Percentiles rank a stretch among this genome's conserved stretches.
Conservation (phyloP, 2,113 vertebrate species). For the Dipodomys stephensi region DNA sequence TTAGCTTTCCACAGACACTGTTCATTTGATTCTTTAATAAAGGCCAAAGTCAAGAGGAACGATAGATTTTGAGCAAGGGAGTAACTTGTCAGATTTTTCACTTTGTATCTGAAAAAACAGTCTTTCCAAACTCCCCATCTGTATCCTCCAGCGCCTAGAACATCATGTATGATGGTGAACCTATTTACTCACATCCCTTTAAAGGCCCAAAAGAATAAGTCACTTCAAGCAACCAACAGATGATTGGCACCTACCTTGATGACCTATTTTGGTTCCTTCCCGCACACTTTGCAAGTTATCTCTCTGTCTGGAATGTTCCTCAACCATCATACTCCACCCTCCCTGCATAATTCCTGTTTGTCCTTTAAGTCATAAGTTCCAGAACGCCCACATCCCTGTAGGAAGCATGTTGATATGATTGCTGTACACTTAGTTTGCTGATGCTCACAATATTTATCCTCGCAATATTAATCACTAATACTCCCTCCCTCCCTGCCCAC, state of each 20-base stretch:
- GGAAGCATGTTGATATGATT: background rate
- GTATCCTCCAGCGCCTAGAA: background rate
- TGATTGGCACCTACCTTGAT: background rate
- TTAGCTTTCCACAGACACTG: background rate
- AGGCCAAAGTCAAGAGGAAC: background rate
- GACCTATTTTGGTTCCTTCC: background rate
- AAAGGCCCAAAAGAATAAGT: conserved; percentile 4
- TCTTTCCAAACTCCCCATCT: background rate
- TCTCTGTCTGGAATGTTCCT: background rate
- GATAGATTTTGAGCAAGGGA: background rate
- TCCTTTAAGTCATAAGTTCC: background rate
- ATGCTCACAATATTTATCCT: background rate
- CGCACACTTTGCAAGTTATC: background rate
- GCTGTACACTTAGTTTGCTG: background rate
- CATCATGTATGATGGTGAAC: background rate
- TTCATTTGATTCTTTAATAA: background rate
- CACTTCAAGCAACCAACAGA: background rate
- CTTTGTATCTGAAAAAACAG: background rate
- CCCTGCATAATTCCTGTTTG: background rate
- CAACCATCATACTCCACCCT: no score
- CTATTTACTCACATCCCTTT: background rate
- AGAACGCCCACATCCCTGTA: background rate
- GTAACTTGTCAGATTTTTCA: background rate
- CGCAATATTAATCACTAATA: background rate
- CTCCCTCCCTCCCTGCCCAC: no score